Conservation (phyloP, 2,888 invertebrate genomes). For the Apoderus coryli region DNA sequence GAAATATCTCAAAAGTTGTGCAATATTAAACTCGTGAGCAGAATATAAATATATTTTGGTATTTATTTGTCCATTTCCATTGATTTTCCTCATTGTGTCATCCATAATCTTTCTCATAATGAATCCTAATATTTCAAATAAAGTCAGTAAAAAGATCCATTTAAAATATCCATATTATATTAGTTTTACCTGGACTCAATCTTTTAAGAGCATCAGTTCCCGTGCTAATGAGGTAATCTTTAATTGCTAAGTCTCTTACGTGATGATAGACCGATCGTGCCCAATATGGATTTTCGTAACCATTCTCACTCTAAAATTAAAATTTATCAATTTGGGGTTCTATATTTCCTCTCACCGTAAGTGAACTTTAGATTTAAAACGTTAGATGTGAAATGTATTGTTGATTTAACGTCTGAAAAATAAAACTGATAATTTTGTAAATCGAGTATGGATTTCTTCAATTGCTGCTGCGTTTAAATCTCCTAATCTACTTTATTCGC, state of each 20-base stretch:
- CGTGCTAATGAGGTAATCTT: constrained; percentile 29
- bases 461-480: too few species aligned
- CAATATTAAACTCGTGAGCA: constrained; percentile 28
- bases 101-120: constrained; percentile 25
- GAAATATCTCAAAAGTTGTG: constrained; percentile 21
- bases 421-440: too few species aligned
- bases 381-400: too few species aligned
- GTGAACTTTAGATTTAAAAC: too few species aligned
- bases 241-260: constrained; percentile 25
- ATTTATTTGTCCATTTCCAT: constrained; percentile 15
- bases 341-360: too few species aligned
- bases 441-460: too few species aligned
- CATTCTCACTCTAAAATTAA: constrained; percentile 23
- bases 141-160: constrained; percentile 3
- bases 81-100: constrained; percentile 21
- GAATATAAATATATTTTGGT: constrained; percentile 27
- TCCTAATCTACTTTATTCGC: too few species aligned
- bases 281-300: constrained; percentile 32
- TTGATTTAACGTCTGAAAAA: too few species aligned
- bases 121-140: constrained; percentile 23
- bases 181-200: constrained; percentile 17
- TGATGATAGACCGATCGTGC: constrained; percentile 27
- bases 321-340: constrained; percentile 5
- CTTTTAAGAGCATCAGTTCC: constrained; percentile 19
- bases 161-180: background rate